phyloP scores from a whole-genome alignment of 2,113 vertebrate genomes.

The Misgurnus anguillicaudatus region DNA sequence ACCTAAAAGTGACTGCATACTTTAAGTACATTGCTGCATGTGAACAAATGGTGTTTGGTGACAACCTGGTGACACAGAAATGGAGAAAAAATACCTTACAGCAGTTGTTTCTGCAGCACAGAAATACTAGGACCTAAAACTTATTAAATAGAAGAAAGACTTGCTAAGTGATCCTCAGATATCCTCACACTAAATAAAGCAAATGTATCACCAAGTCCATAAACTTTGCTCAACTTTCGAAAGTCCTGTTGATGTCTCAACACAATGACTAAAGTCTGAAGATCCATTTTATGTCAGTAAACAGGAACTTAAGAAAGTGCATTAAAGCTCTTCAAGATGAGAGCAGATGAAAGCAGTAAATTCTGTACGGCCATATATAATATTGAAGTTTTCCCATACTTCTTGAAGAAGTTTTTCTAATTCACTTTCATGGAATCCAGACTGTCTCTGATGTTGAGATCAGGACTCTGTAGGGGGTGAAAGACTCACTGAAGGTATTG shows the following conservation, averaged over 20 bases:
- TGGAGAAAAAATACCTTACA: background rate
- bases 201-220: background rate
- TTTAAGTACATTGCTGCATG: background rate
- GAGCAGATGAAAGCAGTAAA: too few relatives aligned
- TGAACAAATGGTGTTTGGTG: constrained; percentile 25
- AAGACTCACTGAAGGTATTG: too few relatives aligned
- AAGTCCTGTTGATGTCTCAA: too few relatives aligned
- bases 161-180: constrained; percentile 13
- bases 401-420: too few relatives aligned
- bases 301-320: background rate
- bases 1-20: background rate
- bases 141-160: constrained; percentile 29
- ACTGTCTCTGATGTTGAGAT: too few relatives aligned
- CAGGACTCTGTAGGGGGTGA: too few relatives aligned
- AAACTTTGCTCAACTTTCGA: background rate
- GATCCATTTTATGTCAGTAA: background rate
- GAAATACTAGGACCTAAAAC: background rate
- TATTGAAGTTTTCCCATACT: too few relatives aligned
- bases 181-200: background rate
- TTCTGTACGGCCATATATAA: too few relatives aligned
- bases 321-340: too few relatives aligned
- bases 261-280: too few relatives aligned
- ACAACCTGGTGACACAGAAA: constrained; percentile 1
- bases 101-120: constrained; percentile 8
- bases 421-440: too few relatives aligned